A percentile compares a stretch with the other conserved stretches of the same genome.
phyloP scores from a whole-genome alignment of 2,113 vertebrate species.

The Patagioenas fasciata region DNA sequence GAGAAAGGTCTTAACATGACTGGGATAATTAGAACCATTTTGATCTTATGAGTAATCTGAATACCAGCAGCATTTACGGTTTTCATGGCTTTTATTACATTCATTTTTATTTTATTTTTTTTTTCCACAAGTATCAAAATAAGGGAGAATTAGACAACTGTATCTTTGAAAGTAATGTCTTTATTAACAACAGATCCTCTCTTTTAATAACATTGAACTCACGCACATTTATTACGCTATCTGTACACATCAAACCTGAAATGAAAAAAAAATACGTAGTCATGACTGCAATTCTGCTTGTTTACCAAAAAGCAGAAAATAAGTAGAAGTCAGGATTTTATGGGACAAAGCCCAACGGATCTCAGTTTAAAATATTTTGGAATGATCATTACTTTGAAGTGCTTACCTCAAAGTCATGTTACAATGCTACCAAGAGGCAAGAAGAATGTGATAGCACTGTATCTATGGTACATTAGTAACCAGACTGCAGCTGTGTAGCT shows the following conservation, averaged over 20 bases:
- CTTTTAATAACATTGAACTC: not conserved
- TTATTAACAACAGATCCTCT: not conserved
- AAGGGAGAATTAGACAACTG: not conserved
- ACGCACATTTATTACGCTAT: not conserved
- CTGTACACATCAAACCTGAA: not conserved
- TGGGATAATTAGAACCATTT: constrained; percentile 4
- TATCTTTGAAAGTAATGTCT: not conserved
- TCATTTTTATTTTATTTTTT: too few species aligned
- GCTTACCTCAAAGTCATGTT: not conserved
- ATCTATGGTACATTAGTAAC: constrained; percentile 7
- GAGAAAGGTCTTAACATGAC: not conserved
- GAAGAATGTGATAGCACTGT: not conserved
- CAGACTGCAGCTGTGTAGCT: constrained; percentile 63
- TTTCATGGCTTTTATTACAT: not conserved
- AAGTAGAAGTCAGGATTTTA: not conserved
- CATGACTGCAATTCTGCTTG: not conserved
- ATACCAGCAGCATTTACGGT: not conserved
- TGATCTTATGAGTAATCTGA: not conserved
- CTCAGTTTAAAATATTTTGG: not conserved
- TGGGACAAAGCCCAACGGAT: not conserved
- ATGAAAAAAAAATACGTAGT: not conserved
- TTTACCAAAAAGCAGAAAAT: not conserved
- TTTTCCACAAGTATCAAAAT: not conserved
- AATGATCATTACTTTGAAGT: not conserved
- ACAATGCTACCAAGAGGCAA: not conserved